A percentile compares a stretch with the other conserved stretches of the same genome.
These are phyloP conservation scores for Proisotoma minuta DNA, from an alignment of 2,888 invertebrate species.

Conservation along the genomic window DNA sequence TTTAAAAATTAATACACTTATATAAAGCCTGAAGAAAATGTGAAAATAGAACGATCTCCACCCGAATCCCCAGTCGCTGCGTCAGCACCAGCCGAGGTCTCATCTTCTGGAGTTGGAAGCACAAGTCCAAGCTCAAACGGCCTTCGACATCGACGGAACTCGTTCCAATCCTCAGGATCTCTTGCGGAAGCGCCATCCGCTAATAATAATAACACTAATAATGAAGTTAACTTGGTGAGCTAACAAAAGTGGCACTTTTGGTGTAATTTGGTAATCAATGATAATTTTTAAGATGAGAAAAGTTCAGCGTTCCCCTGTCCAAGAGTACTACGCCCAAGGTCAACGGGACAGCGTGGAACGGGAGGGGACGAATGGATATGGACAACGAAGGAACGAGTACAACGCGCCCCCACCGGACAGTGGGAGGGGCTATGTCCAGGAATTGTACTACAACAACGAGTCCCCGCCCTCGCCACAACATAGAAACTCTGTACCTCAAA, in stretches of 20 bases:
- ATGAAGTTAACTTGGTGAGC: conserved; percentile 15
- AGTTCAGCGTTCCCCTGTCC: conserved; percentile 21
- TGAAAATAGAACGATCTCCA: background rate
- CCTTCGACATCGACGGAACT: conserved; percentile 1
- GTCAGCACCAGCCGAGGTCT: too few species aligned
- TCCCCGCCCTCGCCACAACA: conserved; percentile 23
- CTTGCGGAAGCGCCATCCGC: conserved; percentile 23
- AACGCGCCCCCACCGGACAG: conserved; percentile 25
- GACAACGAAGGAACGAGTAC: conserved; percentile 29
- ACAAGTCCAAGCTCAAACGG: background rate
- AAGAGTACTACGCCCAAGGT: conserved; percentile 21
- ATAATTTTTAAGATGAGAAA: conserved; percentile 13
- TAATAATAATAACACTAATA: conserved; percentile 31
- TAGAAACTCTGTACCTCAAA: background rate
- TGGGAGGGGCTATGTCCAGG: conserved; percentile 11
- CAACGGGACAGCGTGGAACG: conserved; percentile 25
- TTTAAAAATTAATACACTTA: background rate
- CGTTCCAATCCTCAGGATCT: conserved; percentile 10
- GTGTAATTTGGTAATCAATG: background rate
- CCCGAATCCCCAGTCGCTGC: background rate
- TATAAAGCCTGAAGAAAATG: background rate
- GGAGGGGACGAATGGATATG: conserved; percentile 16
- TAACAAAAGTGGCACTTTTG: background rate
- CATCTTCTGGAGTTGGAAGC: too few species aligned
- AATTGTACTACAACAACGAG: conserved; percentile 25